Conservation (phyloP, 2,888 invertebrate genomes). For the Macropis europaea region DNA sequence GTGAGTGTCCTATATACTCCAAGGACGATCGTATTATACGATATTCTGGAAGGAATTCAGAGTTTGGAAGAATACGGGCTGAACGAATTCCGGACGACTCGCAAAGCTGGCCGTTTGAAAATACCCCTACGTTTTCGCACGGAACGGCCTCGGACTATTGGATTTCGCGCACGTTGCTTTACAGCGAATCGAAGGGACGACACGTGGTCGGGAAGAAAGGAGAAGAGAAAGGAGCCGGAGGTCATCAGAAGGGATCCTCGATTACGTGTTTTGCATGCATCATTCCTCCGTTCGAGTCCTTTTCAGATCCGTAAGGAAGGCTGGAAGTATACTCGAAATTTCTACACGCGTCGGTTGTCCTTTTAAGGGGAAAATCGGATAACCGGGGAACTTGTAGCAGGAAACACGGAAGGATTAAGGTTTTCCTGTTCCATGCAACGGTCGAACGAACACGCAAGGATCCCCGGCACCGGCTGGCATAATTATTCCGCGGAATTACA, state of each 20-base stretch:
- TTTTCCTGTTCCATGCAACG: constrained; percentile 12
- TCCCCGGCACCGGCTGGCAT: background rate
- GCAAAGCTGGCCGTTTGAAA: constrained; percentile 19
- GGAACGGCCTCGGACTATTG: constrained; percentile 8
- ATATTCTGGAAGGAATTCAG: background rate
- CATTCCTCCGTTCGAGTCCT: constrained; percentile 29
- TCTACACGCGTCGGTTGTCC: background rate
- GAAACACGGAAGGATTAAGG: constrained; percentile 42
- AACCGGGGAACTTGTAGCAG: constrained; percentile 5
- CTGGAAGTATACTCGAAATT: background rate
- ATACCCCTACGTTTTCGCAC: constrained; percentile 11
- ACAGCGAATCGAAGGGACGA: background rate
- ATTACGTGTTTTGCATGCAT: constrained; percentile 36
- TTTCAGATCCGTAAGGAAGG: constrained; percentile 13
- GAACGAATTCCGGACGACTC: background rate
- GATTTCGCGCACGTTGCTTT: constrained; percentile 18
- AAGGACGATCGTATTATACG: background rate
- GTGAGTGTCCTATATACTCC: no score
- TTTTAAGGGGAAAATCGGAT: background rate
- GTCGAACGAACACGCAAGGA: constrained; percentile 34
- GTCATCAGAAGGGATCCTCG: constrained; percentile 26
- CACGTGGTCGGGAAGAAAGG: background rate
- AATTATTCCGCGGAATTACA: constrained; percentile 35
- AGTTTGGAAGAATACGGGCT: background rate
- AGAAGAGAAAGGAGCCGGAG: background rate